These are phyloP conservation scores for Ceratosolen solmsi DNA, from an alignment of 1,140 invertebrate genomes.

Conservation along the genomic window DNA sequence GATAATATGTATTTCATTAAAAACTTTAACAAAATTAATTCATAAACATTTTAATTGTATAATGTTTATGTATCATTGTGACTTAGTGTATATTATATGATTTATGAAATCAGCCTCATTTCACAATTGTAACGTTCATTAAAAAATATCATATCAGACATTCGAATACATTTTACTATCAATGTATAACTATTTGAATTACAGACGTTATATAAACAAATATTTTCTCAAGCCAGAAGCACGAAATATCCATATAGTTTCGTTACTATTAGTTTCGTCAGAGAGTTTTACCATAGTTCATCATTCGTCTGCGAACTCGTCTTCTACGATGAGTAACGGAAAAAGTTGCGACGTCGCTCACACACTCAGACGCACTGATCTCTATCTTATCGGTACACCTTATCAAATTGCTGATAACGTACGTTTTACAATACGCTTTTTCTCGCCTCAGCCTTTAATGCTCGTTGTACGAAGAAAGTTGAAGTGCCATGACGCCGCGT, in stretches of 20 bases:
- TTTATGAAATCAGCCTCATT: no score
- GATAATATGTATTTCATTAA: no score
- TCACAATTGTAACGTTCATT: no score
- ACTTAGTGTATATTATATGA: no score
- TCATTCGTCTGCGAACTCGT: not conserved
- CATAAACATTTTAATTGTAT: no score
- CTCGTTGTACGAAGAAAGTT: not conserved
- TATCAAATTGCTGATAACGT: constrained; percentile 13
- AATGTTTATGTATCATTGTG: no score
- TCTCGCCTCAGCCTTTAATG: not conserved
- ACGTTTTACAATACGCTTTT: constrained; percentile 1
- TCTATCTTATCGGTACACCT: constrained; percentile 34
- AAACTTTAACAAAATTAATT: no score
- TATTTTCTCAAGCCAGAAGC: not conserved
- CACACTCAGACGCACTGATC: not conserved
- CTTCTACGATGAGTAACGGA: not conserved
- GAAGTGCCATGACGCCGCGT: not conserved
- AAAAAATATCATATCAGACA: no score
- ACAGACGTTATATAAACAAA: not conserved
- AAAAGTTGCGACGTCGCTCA: not conserved
- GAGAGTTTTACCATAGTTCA: not conserved
- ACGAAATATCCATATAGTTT: no score
- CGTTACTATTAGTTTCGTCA: not conserved
- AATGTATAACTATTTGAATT: no score
- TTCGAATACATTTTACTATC: no score